Base-by-base conservation (phyloP, 2,797 vertebrate genomes). In the Acridotheres tristis region DNA sequence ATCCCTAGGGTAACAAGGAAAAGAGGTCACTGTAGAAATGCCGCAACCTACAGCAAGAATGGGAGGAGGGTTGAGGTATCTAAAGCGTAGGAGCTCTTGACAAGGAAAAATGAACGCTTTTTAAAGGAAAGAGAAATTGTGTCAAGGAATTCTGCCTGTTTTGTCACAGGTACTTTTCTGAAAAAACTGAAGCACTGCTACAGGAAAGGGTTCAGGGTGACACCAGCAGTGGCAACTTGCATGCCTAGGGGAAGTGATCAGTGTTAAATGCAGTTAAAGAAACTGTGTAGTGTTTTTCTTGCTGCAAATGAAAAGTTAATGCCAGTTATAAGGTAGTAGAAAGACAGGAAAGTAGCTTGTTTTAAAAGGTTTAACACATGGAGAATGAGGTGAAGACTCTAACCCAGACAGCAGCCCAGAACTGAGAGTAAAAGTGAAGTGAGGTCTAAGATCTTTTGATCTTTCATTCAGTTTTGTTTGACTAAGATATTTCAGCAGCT, bases 1-100 rank as follows among this genome's bases (percentile, higher is more conserved):
- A 93, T 93, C 87, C 92, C 89, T 92, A 90, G 91, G 75, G 77
- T 90, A 92, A 96, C 67, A 65, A 87, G 90, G 40, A 82, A 96
- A 95, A 87, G 94, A 92, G 67, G 78, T 90, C 90, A 82, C 84
- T 82, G 89, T 69, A 82, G 77, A 85, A 94, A 92, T 85, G 63
- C 36, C 85, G 71, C 55, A 96, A 77, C 55, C 82, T 94, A 67
- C 75, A 85, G 63, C 50, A 67, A 40, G 53, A 89, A 93, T 87
- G 23, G 36, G 74, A 87, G 55, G 55, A 85, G 8, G 42, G 11
- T 27, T 90, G 74, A 93, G n/a, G 84, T 90, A 62, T 83, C 85
- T 79, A 55, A 96, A 73, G 30, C 0, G 0, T 32, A 76, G 86
- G 26, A 89, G 51, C 29, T 85, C 63, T 54, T 90, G 81, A 89